Conservation (phyloP, 2,113 vertebrate genomes). For the Brachirus orientalis region DNA sequence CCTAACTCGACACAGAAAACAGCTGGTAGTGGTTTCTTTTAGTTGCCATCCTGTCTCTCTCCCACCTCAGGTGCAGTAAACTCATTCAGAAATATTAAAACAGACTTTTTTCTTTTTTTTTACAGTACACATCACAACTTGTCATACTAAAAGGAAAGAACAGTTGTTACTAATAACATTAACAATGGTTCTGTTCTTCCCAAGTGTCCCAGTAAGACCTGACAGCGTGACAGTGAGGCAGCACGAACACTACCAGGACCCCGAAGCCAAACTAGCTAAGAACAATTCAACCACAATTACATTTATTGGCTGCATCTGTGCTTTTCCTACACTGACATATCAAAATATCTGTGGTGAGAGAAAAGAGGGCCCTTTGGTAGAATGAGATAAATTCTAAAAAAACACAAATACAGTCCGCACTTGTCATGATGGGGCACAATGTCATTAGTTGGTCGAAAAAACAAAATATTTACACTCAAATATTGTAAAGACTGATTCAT, state of each 20-base stretch:
- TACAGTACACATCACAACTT: not conserved
- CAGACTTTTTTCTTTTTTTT: not conserved
- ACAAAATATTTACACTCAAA: no score
- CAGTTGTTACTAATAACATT: conserved; percentile 18
- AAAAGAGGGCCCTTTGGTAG: not conserved
- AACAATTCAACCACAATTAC: not conserved
- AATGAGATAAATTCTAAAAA: not conserved
- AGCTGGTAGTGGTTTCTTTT: conserved; percentile 53
- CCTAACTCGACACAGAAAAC: conserved; percentile 61
- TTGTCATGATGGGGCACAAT: no score
- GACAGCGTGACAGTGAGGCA: not conserved
- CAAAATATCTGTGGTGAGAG: not conserved
- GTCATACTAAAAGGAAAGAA: not conserved
- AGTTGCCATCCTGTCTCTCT: conserved; percentile 28
- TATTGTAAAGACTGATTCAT: not conserved
- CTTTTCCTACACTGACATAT: not conserved
- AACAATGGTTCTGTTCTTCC: not conserved
- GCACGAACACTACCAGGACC: not conserved
- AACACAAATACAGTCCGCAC: no score
- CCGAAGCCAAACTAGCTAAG: not conserved
- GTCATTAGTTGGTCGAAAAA: no score
- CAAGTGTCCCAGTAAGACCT: not conserved
- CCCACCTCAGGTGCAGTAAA: conserved; percentile 41
- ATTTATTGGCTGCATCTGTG: conserved; percentile 12
- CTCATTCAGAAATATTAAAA: conserved; percentile 18